Percentiles rank a stretch among this genome's conserved stretches.
Evolutionary conservation across 2,797 vertebrate species (phyloP).

Genomic region (Oophaga sylvatica): DNA sequence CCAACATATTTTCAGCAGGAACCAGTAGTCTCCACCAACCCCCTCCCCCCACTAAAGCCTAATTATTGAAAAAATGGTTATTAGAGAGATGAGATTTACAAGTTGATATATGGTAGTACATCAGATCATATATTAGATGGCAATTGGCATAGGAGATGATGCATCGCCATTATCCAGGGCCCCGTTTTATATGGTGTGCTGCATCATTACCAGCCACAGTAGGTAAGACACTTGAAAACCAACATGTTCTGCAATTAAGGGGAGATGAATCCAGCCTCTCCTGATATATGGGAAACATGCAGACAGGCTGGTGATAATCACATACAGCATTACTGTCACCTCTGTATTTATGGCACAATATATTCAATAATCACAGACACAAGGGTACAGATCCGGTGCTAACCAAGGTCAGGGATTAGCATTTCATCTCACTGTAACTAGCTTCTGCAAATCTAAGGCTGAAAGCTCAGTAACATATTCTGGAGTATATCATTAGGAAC

Average conservation of each 20-base stretch:
- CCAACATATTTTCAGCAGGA: too few species aligned
- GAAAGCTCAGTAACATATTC: conserved; percentile 9
- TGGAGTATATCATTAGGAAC: conserved; percentile 11
- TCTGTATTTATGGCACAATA: conserved; percentile 15
- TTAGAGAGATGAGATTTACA: background rate
- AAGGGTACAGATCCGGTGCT: background rate
- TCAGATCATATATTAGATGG: background rate
- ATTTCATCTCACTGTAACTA: conserved; percentile 10
- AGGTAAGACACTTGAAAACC: background rate
- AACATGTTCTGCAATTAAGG: background rate
- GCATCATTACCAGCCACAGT: conserved; percentile 1
- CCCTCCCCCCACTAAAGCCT: too few species aligned
- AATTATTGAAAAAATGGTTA: background rate
- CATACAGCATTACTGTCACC: background rate
- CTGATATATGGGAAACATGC: conserved; percentile 7
- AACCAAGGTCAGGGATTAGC: conserved; percentile 20
- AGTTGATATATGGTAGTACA: background rate
- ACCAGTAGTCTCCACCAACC: too few species aligned
- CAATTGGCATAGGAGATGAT: background rate
- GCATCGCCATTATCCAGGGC: background rate
- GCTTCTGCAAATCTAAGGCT: background rate
- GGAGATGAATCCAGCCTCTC: background rate
- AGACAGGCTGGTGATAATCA: background rate
- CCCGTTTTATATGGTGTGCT: background rate
- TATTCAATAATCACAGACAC: conserved; percentile 11